Conservation (phyloP, 2,113 vertebrate genomes). For the Apeltes quadracus region DNA sequence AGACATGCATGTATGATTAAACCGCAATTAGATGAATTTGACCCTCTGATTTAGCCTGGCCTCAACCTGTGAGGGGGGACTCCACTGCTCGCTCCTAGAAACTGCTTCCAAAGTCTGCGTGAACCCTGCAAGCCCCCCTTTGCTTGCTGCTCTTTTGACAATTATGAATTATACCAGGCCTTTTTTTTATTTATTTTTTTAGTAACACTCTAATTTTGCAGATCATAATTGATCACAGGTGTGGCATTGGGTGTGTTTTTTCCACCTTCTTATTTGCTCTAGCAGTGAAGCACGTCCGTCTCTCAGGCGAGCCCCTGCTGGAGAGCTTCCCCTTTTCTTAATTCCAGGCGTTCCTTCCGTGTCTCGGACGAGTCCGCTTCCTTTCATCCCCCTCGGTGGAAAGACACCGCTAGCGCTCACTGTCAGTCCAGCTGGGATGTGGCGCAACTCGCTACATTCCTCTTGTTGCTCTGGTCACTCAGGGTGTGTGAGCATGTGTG, state of each 20-base stretch:
- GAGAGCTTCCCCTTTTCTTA: slow-evolving; percentile 76
- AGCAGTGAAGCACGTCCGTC: slow-evolving; percentile 73
- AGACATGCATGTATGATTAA: slow-evolving; percentile 57
- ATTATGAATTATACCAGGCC: slow-evolving; percentile 78
- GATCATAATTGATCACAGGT: slow-evolving; percentile 79
- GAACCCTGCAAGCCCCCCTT: slow-evolving; percentile 64
- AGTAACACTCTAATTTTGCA: slow-evolving; percentile 77
- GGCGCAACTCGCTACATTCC: slow-evolving; percentile 77
- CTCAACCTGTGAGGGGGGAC: slow-evolving; percentile 38
- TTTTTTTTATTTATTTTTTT: slow-evolving; percentile 74
- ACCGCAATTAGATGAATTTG: slow-evolving; percentile 58
- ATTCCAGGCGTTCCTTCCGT: slow-evolving; percentile 72
- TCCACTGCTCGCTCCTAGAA: slow-evolving; percentile 27
- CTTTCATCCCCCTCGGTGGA: slow-evolving; percentile 78
- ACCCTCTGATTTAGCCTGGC: slow-evolving; percentile 43
- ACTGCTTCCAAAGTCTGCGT: slow-evolving; percentile 41
- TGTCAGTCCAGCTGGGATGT: slow-evolving; percentile 80
- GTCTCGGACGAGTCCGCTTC: slow-evolving; percentile 69
- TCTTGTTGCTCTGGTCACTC: slow-evolving; percentile 78
- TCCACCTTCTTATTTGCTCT: slow-evolving; percentile 54
- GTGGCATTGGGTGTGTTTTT: slow-evolving; percentile 68
- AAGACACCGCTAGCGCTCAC: slow-evolving; percentile 72
- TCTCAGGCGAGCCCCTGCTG: slow-evolving; percentile 72
- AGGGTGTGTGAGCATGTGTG: slow-evolving; percentile 65
- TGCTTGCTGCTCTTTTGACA: slow-evolving; percentile 66